A percentile compares a stretch with the other conserved stretches of the same genome.
Conservation (phyloP, 1,140 invertebrate genomes). For the Drosophila micromelanica region DNA sequence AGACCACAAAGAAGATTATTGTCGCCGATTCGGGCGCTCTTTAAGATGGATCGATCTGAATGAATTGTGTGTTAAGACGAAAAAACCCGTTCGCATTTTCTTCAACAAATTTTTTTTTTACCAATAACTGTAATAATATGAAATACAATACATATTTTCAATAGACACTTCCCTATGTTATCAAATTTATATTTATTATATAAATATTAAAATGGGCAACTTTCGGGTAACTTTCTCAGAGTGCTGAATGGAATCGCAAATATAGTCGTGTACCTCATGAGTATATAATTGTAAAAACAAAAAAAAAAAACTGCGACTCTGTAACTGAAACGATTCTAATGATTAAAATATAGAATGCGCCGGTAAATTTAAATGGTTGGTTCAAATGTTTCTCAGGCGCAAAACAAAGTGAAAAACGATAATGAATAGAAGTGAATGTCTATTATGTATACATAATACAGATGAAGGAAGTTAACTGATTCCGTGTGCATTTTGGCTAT, state of each 20-base stretch:
- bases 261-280: conserved; percentile 19
- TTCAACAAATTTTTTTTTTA: conserved; percentile 30
- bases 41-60: too few species aligned
- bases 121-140: conserved; percentile 75
- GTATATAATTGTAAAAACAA: conserved; percentile 13
- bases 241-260: conserved; percentile 16
- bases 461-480: neutral
- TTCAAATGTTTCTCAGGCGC: neutral
- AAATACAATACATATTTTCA: conserved; percentile 80
- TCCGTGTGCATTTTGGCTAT: too few species aligned
- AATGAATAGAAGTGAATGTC: neutral
- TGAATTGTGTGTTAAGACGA: neutral
- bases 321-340: conserved; percentile 12
- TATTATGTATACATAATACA: neutral
- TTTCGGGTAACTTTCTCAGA: conserved; percentile 16
- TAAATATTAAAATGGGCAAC: conserved; percentile 23
- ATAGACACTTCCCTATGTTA: conserved; percentile 55
- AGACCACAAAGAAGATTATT: too few species aligned
- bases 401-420: neutral
- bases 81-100: too few species aligned
- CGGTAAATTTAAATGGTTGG: neutral
- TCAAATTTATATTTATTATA: conserved; percentile 8
- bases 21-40: too few species aligned
- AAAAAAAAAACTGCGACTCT: too few species aligned
- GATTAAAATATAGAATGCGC: neutral